phyloP scores from a whole-genome alignment of 2,888 invertebrate genomes.

The Ernsta delagoae region DNA sequence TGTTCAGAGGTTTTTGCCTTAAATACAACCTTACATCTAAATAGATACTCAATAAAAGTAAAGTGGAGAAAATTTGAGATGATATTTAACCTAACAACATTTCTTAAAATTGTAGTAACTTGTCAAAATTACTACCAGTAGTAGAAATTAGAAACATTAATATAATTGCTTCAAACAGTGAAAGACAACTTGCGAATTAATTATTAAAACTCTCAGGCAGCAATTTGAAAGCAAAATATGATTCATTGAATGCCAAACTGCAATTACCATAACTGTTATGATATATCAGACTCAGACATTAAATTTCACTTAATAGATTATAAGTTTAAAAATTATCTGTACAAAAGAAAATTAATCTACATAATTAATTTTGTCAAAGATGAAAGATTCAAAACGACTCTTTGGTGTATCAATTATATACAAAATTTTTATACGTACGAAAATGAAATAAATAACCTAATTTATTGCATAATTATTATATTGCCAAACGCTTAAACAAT shows the following conservation, averaged over 20 bases:
- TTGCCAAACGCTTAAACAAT: conserved; percentile 69
- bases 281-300: conserved; percentile 43
- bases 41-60: conserved; percentile 11
- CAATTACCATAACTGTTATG: conserved; percentile 31
- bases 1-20: background rate
- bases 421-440: conserved; percentile 62
- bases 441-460: conserved; percentile 66
- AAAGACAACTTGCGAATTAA: background rate
- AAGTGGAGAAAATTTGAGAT: conserved; percentile 13
- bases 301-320: conserved; percentile 59
- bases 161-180: background rate
- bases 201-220: conserved; percentile 1
- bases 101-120: background rate
- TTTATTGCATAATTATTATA: conserved; percentile 49
- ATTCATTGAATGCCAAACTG: conserved; percentile 64
- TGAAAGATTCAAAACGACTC: conserved; percentile 69
- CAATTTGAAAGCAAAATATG: conserved; percentile 35
- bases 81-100: background rate
- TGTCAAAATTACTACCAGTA: background rate
- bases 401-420: conserved; percentile 80
- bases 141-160: background rate
- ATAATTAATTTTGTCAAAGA: conserved; percentile 50
- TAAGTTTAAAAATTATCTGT: conserved; percentile 50
- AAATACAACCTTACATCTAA: conserved; percentile 40
- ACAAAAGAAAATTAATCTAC: conserved; percentile 54